Evolutionary conservation across 2,797 vertebrate species (phyloP).

Genomic region (Propithecus deckenii): DNA sequence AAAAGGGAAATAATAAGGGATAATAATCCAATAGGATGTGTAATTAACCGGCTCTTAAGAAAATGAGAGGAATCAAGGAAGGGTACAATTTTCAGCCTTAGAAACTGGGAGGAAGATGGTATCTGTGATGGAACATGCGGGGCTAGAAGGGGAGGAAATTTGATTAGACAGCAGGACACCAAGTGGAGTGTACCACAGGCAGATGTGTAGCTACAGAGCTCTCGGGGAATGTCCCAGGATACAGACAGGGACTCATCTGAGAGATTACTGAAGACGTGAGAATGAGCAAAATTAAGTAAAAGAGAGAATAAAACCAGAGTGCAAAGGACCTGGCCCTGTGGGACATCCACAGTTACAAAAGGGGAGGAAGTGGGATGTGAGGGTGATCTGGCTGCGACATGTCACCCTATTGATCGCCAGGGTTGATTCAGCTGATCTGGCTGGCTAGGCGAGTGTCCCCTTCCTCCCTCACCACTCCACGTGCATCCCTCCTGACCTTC

Average conservation of each 20-base stretch:
- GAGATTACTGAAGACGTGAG: background rate
- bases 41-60: background rate
- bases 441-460: too few relatives aligned
- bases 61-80: background rate
- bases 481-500: too few relatives aligned
- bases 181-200: background rate
- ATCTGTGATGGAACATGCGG: background rate
- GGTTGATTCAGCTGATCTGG: too few relatives aligned
- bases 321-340: background rate
- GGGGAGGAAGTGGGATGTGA: background rate
- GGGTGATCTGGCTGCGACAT: too few relatives aligned
- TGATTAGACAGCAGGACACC: background rate
- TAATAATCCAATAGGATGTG: background rate
- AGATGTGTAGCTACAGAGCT: background rate
- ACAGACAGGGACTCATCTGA: background rate
- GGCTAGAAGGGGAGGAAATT: background rate
- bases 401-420: too few relatives aligned
- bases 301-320: background rate
- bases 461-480: too few relatives aligned
- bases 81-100: background rate
- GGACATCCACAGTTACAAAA: background rate
- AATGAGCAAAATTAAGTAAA: background rate
- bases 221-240: background rate
- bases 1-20: background rate
- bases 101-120: background rate